Percentiles rank a stretch among this genome's conserved stretches.
These are phyloP conservation scores for Mimachlamys varia DNA, from an alignment of 2,888 invertebrate species.

Conservation along the genomic window DNA sequence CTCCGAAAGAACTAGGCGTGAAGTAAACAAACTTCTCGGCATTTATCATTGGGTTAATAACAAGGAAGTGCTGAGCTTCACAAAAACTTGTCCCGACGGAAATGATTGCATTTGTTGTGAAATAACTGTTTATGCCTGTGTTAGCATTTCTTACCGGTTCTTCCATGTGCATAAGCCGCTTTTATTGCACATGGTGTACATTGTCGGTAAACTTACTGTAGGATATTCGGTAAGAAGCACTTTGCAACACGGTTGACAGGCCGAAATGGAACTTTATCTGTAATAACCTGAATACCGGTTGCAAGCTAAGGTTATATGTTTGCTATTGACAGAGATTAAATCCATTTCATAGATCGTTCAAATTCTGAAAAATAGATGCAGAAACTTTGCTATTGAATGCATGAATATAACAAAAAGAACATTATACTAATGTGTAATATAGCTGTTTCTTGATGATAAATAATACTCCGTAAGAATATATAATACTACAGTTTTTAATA, in stretches of 20 bases:
- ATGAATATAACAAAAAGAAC: too few relatives aligned
- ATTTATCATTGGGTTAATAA: not conserved
- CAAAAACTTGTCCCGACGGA: constrained; percentile 12
- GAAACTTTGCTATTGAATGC: too few relatives aligned
- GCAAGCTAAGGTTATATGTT: too few relatives aligned
- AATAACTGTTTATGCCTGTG: not conserved
- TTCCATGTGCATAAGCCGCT: not conserved
- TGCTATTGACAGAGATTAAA: too few relatives aligned
- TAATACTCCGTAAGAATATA: too few relatives aligned
- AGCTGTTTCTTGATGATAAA: too few relatives aligned
- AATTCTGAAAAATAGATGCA: too few relatives aligned
- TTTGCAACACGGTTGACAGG: not conserved
- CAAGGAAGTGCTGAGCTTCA: not conserved
- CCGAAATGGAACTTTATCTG: not conserved
- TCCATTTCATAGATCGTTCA: too few relatives aligned
- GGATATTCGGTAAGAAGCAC: not conserved
- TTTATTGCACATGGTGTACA: not conserved
- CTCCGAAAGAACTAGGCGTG: not conserved
- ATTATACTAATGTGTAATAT: too few relatives aligned
- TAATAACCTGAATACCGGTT: too few relatives aligned
- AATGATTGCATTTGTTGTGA: constrained; percentile 21
- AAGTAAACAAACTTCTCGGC: constrained; percentile 12
- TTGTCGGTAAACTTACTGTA: not conserved
- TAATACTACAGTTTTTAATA: too few relatives aligned
- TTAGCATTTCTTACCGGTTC: not conserved